Percentiles rank a stretch among this genome's conserved stretches.
phyloP scores from a whole-genome alignment of 2,888 invertebrate genomes.

The Zaprionus bogoriensis region DNA sequence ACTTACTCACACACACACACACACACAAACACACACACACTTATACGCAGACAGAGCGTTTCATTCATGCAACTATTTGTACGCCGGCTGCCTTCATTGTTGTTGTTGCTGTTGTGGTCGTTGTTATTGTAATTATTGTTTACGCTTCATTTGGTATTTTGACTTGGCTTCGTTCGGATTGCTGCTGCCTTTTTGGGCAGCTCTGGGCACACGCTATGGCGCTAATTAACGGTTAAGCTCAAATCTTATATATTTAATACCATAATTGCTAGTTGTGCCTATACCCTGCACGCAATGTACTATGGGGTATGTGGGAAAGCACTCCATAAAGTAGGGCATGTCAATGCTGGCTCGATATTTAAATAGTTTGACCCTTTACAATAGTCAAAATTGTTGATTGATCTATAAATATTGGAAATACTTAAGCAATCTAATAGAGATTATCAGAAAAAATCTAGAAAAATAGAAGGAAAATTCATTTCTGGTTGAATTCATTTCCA shows the following conservation, averaged over 20 bases:
- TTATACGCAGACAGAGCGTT: constrained; percentile 32
- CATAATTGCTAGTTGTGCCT: constrained; percentile 44
- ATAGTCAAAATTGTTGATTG: too few relatives aligned
- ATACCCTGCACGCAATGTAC: constrained; percentile 4
- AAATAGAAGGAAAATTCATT: not conserved
- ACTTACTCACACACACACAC: constrained; percentile 4
- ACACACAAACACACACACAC: constrained; percentile 6
- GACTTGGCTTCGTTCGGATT: constrained; percentile 38
- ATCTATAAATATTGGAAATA: too few relatives aligned
- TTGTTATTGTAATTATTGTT: constrained; percentile 39
- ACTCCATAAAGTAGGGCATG: too few relatives aligned
- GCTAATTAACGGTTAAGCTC: constrained; percentile 61
- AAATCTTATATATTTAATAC: constrained; percentile 63
- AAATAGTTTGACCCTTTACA: too few relatives aligned
- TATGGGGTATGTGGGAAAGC: not conserved
- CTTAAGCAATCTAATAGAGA: not conserved
- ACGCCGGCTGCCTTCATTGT: constrained; percentile 27
- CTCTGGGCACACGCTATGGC: constrained; percentile 38
- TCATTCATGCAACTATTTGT: constrained; percentile 64
- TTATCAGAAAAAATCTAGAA: not conserved
- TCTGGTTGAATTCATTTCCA: not conserved
- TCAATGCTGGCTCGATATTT: too few relatives aligned
- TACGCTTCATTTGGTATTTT: constrained; percentile 71
- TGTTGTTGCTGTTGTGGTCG: constrained; percentile 2
- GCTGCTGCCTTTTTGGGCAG: constrained; percentile 40